Evolutionary conservation across 2,797 vertebrate genomes (phyloP), one percentile per base, ranked within the genome.

Genomic region (Phyllotis vaccarum): DNA sequence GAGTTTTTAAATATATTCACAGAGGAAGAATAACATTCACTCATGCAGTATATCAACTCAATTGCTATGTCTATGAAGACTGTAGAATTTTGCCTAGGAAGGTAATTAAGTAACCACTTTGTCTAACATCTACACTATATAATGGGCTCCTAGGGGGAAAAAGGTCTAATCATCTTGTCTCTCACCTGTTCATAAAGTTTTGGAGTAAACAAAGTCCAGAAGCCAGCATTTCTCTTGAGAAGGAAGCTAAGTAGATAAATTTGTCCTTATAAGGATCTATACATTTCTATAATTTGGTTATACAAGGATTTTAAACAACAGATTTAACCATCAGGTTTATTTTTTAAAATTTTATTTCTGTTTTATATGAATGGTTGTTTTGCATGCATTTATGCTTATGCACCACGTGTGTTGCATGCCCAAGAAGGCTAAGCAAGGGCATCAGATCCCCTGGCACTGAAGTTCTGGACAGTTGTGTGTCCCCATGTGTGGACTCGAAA

Each of bases 31-130:
- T 49, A 40, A 92, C 93, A 86, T 81, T 56, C 37, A 76, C 3
- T 54, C 3, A 68, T 34, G n/a, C 2, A 62, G 7, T n/a, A 9
- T 75, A 79, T 56, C 46, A 82, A 74, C 11, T 74, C 37, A 31
- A 54, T 58, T 85, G 43, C 9, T 93, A 3, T 17, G 37, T 58
- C 90, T 62, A 64, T 31, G 58, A 89, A 34, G 5, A 86, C 31
- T 85, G 11, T 82, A 78, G 40, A 93, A 68, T 43, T 92, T 43
- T 54, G 40, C 11, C 87, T 94, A 54, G 58, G 19, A 75, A 86
- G 54, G 22, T 27, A 79, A 34, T 34, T 34, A 58, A 81, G n/a
- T 31, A 43, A 49, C 64, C 68, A 80, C 0, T 56, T 56, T 8
- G 14, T 72, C 52, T 60, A 86, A 58, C 1, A 2, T 62, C 56